Evolutionary conservation across 1,140 invertebrate species (phyloP), one percentile per base, ranked within the genome.

Genomic region (Catajapyx aquilonaris): DNA sequence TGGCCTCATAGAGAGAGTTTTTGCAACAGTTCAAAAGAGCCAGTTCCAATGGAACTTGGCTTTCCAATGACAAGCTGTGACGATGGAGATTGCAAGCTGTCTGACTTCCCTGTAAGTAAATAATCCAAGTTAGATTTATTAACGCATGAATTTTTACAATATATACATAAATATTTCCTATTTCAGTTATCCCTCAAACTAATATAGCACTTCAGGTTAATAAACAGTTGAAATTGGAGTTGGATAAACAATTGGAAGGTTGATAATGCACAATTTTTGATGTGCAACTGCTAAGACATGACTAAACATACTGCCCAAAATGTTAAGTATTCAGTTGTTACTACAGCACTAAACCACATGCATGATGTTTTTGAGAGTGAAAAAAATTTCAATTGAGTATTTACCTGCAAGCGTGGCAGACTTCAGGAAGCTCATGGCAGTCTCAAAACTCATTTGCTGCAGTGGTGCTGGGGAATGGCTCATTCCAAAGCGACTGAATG

Each of bases 381-480:
- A 28, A 28, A 7, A 28, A 7, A 9, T 28, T 13, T 39, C 37
- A 28, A 7, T 40, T 18, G 10, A 21, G 20, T 33, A 33, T 43
- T 46, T 53, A 59, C 70, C 65, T 42, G 54, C 43, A 5, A 88
- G 54, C 9, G 77, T 70, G 0, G 94, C 80, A 39, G 70, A 73
- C 48, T 79, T 77, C 34, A 98, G 62, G 51, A 96, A 96, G 45
- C 67, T 68, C 17, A 86, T 59, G 1, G 87, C 83, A 1, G 87
- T 87, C 59, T 98, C 94, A 51, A 94, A 99, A 2, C 81, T 91
- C 81, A 98, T 97, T 61, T 96, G 90, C 53, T 98, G 94, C 2
- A 99, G 56, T 0, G 90, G 84, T 3, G 91, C 97, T 0, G 81
- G 64, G 25, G 74, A 83, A 17, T 69, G 70, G 46, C 80, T 73